These are phyloP conservation scores for Napeogenes sylphis DNA, from an alignment of 2,888 invertebrate species.

Conservation along the genomic window DNA sequence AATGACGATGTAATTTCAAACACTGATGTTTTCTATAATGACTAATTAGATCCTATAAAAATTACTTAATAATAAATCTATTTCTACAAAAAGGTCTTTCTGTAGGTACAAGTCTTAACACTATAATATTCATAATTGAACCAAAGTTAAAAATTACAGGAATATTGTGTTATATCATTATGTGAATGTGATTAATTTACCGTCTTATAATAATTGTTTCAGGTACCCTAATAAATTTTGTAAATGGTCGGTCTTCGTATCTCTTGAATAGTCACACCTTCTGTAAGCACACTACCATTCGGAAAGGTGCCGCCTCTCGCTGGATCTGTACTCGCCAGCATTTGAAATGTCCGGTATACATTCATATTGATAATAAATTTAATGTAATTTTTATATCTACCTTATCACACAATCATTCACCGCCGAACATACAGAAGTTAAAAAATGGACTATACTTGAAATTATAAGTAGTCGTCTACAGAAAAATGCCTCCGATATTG, in stretches of 20 bases:
- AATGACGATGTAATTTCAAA: too few relatives aligned
- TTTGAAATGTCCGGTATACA: neutral
- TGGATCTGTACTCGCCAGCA: constrained; percentile 8
- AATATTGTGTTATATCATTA: too few relatives aligned
- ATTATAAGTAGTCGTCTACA: constrained; percentile 1
- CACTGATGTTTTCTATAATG: too few relatives aligned
- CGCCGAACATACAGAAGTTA: constrained; percentile 2
- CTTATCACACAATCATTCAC: constrained; percentile 7
- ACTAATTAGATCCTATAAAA: too few relatives aligned
- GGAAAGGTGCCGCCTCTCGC: constrained; percentile 10
- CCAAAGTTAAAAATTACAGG: too few relatives aligned
- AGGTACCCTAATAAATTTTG: constrained; percentile 12
- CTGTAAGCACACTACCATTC: constrained; percentile 11
- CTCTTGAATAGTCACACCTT: constrained; percentile 13
- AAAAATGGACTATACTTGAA: constrained; percentile 9
- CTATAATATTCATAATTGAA: too few relatives aligned
- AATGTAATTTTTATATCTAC: neutral
- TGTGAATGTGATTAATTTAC: too few relatives aligned
- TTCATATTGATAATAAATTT: too few relatives aligned
- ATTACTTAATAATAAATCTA: too few relatives aligned
- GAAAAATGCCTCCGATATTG: too few relatives aligned
- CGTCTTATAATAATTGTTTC: neutral
- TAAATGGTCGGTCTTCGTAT: constrained; percentile 15
- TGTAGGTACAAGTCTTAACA: too few relatives aligned
- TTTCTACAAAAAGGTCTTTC: too few relatives aligned